These are phyloP conservation scores for Glareola pratincola DNA, from an alignment of 2,113 vertebrate genomes.

Conservation along the genomic window DNA sequence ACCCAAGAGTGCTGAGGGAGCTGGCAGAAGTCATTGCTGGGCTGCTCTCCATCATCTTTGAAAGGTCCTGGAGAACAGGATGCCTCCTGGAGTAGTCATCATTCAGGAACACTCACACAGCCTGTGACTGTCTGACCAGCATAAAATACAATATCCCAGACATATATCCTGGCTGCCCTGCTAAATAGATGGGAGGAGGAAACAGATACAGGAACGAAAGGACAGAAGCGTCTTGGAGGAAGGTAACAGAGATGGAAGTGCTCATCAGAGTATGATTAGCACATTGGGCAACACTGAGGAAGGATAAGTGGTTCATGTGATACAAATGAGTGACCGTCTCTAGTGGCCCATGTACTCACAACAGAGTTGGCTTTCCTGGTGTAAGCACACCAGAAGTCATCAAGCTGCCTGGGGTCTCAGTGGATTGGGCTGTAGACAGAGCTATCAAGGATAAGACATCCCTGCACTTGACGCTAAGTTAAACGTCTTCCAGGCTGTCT, in stretches of 20 bases:
- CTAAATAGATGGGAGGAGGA: background rate
- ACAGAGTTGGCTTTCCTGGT: background rate
- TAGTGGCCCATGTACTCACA: background rate
- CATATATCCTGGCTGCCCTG: background rate
- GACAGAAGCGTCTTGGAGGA: background rate
- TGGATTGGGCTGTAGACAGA: background rate
- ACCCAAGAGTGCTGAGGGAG: too few relatives aligned
- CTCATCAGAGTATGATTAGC: background rate
- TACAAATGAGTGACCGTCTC: background rate
- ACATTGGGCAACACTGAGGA: background rate
- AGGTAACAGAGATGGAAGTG: background rate
- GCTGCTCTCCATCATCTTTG: too few relatives aligned
- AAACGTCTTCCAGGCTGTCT: background rate
- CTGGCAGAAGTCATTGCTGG: too few relatives aligned
- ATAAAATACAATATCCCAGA: background rate
- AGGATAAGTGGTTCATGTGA: background rate
- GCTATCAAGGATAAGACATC: background rate
- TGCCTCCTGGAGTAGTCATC: background rate
- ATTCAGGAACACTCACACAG: rapidly evolving
- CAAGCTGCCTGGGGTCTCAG: background rate
- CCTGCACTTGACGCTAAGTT: background rate
- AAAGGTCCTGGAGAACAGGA: too few relatives aligned
- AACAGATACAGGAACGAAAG: background rate
- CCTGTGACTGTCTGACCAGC: background rate
- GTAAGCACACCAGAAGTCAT: background rate